phyloP scores from a whole-genome alignment of 2,113 vertebrate genomes.

The Lutjanus erythropterus region DNA sequence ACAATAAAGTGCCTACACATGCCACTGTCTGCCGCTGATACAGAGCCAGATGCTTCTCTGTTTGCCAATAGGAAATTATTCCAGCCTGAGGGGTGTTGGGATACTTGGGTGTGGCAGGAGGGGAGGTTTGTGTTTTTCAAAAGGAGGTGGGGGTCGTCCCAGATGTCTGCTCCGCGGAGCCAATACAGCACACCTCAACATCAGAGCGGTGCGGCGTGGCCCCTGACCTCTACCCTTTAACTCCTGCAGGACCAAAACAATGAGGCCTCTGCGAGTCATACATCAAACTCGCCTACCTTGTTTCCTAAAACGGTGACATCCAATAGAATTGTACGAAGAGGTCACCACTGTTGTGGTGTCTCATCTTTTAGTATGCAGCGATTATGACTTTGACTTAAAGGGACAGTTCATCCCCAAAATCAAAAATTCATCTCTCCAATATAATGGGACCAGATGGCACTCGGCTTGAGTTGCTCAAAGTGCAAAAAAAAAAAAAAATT shows the following conservation, averaged over 20 bases:
- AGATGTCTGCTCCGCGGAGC: slow-evolving; percentile 52
- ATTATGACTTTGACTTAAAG: too few relatives aligned
- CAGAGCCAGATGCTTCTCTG: slow-evolving; percentile 59
- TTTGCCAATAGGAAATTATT: slow-evolving; percentile 64
- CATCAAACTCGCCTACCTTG: slow-evolving; percentile 34
- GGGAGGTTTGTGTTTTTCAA: slow-evolving; percentile 35
- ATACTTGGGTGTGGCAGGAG: slow-evolving; percentile 62
- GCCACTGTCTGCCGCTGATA: slow-evolving; percentile 53
- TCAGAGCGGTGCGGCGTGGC: slow-evolving; percentile 44
- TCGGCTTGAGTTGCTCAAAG: too few relatives aligned
- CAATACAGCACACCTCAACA: slow-evolving; percentile 57
- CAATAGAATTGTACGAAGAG: not conserved
- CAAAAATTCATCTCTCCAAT: too few relatives aligned
- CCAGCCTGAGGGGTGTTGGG: slow-evolving; percentile 61
- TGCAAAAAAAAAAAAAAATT: too few relatives aligned
- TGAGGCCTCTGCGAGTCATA: slow-evolving; percentile 38
- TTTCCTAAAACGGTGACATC: slow-evolving; percentile 15
- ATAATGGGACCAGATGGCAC: too few relatives aligned
- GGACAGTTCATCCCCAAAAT: too few relatives aligned
- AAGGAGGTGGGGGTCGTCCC: slow-evolving; percentile 42
- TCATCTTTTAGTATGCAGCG: not conserved
- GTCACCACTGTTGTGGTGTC: not conserved
- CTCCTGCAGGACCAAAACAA: slow-evolving; percentile 64
- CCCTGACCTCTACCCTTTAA: slow-evolving; percentile 57
- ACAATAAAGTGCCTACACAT: slow-evolving; percentile 52